Conservation (phyloP, 1,140 invertebrate species). For the Papilio polyxenes region DNA sequence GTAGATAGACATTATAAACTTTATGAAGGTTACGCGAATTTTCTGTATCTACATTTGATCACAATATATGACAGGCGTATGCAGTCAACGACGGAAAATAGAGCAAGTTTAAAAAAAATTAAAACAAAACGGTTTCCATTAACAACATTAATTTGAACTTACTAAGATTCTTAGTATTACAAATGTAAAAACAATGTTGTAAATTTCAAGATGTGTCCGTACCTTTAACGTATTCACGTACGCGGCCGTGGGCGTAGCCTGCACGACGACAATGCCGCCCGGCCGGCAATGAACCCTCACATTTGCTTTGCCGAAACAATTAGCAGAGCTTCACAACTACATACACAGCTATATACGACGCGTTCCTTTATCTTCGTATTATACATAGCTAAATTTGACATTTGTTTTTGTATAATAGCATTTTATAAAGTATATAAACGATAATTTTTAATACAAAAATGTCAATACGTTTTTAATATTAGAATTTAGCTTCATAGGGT, state of each 20-base stretch:
- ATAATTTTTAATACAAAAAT: neutral
- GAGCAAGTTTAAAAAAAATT: too few relatives aligned
- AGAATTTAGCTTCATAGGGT: neutral
- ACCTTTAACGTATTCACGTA: slow-evolving; percentile 11
- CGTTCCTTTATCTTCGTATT: neutral
- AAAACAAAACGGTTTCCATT: neutral
- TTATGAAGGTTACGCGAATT: neutral
- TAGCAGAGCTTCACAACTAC: slow-evolving; percentile 58
- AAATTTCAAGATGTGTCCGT: slow-evolving; percentile 2
- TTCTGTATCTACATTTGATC: too few relatives aligned
- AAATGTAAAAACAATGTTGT: neutral
- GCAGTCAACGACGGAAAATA: too few relatives aligned
- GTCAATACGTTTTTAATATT: neutral
- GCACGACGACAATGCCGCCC: slow-evolving; percentile 50
- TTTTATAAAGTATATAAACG: neutral
- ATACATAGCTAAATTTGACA: neutral
- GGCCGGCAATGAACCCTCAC: slow-evolving; percentile 74
- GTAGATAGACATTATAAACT: neutral
- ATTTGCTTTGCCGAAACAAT: slow-evolving; percentile 74
- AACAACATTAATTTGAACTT: neutral
- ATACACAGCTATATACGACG: neutral
- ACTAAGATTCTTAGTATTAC: neutral
- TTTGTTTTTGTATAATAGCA: neutral
- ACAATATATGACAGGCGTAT: too few relatives aligned
- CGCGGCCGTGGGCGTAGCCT: slow-evolving; percentile 31